phyloP scores from a whole-genome alignment of 2,888 invertebrate genomes.

The Hylaea fasciaria region DNA sequence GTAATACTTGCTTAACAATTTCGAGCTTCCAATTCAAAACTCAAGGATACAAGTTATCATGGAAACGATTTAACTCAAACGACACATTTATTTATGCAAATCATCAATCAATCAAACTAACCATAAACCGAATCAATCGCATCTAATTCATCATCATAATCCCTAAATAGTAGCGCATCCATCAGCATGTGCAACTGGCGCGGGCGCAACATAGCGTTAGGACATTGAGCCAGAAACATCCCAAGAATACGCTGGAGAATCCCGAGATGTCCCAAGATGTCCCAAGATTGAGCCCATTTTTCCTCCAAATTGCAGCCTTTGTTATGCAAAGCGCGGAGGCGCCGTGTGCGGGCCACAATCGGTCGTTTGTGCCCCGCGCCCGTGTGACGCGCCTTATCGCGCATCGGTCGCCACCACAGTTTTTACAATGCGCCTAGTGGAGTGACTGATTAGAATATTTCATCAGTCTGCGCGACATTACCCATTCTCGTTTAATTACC shows the following conservation, averaged over 20 bases:
- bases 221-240: too few relatives aligned
- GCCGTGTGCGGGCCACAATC: slow-evolving; percentile 82
- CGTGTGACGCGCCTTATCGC: slow-evolving; percentile 78
- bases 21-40: too few relatives aligned
- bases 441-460: slow-evolving; percentile 82
- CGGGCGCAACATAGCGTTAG: slow-evolving; percentile 50
- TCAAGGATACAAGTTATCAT: too few relatives aligned
- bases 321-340: slow-evolving; percentile 83
- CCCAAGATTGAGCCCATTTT: slow-evolving; percentile 79
- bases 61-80: too few relatives aligned
- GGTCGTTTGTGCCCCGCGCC: slow-evolving; percentile 71
- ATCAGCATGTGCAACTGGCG: slow-evolving; percentile 45
- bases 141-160: slow-evolving; percentile 30
- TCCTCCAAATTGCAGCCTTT: slow-evolving; percentile 84
- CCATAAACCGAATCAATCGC: slow-evolving; percentile 3
- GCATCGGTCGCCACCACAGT: slow-evolving; percentile 67
- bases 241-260: not conserved
- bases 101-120: not conserved
- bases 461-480: slow-evolving; percentile 69
- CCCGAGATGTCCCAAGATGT: slow-evolving; percentile 63
- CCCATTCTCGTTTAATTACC: slow-evolving; percentile 69
- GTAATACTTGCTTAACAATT: too few relatives aligned
- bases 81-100: too few relatives aligned
- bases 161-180: slow-evolving; percentile 31
- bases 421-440: slow-evolving; percentile 75